These are phyloP conservation scores for Cyphomyrus plagiostoma DNA, from an alignment of 2,113 vertebrate genomes.

Conservation along the genomic window DNA sequence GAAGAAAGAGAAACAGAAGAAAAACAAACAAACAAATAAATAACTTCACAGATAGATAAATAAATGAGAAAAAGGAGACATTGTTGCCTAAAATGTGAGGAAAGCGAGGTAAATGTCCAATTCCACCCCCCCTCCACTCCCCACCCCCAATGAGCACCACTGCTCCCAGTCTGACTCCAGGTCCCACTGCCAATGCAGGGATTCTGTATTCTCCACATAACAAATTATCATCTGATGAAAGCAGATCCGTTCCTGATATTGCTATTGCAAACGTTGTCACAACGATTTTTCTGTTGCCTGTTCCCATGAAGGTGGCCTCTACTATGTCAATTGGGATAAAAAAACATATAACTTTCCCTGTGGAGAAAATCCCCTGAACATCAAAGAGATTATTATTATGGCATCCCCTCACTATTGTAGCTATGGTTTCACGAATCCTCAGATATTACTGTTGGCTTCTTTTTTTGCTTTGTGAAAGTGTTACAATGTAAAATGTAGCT, in stretches of 20 bases:
- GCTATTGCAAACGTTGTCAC: conserved; percentile 1
- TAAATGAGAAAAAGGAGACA: not conserved
- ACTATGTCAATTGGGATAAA: not conserved
- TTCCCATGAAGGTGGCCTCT: not conserved
- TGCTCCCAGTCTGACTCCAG: not conserved
- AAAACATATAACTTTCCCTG: not conserved
- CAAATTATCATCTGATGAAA: conserved; percentile 21
- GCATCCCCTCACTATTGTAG: not conserved
- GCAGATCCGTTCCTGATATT: conserved; percentile 16
- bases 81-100: not conserved
- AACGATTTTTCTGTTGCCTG: not conserved
- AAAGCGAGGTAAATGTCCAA: not conserved
- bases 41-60: conserved; percentile 14
- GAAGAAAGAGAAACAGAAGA: conserved; percentile 54
- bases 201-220: not conserved
- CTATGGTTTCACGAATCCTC: not conserved
- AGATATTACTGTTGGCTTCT: not conserved
- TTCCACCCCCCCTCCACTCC: not conserved
- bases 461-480: not conserved
- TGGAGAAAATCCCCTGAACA: not conserved
- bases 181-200: not conserved
- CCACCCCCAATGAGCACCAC: not conserved
- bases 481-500: not conserved
- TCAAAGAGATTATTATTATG: not conserved
- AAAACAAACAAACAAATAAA: conserved; percentile 53